These are phyloP conservation scores for Typhlomys cinereus DNA, from an alignment of 2,113 vertebrate genomes.

Conservation along the genomic window DNA sequence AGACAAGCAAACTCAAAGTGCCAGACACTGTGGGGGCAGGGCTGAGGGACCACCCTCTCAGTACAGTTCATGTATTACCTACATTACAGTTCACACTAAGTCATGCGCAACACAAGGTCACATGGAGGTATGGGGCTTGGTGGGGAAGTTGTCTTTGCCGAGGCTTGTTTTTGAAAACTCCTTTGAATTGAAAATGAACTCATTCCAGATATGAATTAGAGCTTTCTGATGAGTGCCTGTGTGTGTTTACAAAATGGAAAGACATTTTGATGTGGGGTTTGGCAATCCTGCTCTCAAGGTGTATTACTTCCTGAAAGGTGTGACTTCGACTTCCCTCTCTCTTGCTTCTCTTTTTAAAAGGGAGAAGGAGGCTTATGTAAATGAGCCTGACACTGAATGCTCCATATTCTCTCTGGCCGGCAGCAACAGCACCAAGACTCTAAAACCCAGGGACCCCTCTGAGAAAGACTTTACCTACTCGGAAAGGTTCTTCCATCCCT, in stretches of 20 bases:
- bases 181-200: constrained; percentile 16
- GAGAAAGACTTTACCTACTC: not conserved
- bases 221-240: not conserved
- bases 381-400: no score
- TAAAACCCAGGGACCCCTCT: not conserved
- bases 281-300: not conserved
- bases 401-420: not conserved
- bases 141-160: not conserved
- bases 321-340: not conserved
- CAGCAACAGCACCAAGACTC: rapidly evolving
- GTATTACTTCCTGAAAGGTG: not conserved
- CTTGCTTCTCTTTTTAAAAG: not conserved
- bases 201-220: not conserved
- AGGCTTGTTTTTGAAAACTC: not conserved
- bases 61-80: not conserved
- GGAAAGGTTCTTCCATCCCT: not conserved
- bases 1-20: not conserved
- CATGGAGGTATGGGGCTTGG: not conserved
- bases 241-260: not conserved
- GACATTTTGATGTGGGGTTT: not conserved
- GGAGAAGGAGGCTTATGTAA: not conserved
- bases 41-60: not conserved
- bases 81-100: not conserved
- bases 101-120: no score
- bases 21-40: not conserved